These are phyloP conservation scores for Coracopsis vasa DNA, from an alignment of 2,113 vertebrate genomes.

Conservation along the genomic window DNA sequence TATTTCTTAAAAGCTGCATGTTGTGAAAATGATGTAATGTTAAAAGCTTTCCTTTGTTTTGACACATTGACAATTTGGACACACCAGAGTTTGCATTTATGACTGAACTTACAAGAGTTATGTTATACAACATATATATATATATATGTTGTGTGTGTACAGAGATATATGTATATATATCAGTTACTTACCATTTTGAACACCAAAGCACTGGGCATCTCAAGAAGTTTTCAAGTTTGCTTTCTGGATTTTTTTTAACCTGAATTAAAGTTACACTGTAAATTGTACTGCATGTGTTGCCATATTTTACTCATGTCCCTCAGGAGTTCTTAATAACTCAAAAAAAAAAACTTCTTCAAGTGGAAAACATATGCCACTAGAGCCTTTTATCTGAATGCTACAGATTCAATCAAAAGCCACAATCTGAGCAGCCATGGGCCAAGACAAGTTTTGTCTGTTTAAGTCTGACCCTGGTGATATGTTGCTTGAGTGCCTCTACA, in stretches of 20 bases:
- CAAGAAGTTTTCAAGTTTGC: background rate
- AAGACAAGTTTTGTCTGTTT: background rate
- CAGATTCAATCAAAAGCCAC: slow-evolving; percentile 54
- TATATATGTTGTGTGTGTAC: background rate
- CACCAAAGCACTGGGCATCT: background rate
- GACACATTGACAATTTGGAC: background rate
- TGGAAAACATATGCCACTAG: background rate
- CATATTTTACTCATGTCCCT: background rate
- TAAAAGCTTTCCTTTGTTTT: background rate
- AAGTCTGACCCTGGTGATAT: background rate
- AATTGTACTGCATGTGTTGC: slow-evolving; percentile 53
- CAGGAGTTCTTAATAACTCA: slow-evolving; percentile 18
- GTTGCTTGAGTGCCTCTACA: background rate
- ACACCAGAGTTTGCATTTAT: background rate
- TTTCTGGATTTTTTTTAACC: background rate
- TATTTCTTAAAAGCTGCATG: background rate
- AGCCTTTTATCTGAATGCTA: slow-evolving; percentile 42
- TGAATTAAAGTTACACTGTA: slow-evolving; percentile 46
- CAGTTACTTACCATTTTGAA: background rate
- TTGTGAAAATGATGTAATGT: background rate
- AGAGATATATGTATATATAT: background rate
- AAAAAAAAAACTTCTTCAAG: slow-evolving; percentile 15
- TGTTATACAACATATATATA: background rate
- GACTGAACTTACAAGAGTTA: background rate
- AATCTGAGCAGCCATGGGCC: background rate